Evolutionary conservation across 2,113 vertebrate genomes (phyloP), one percentile per base, ranked within the genome.

Genomic region (Collichthys lucidus): DNA sequence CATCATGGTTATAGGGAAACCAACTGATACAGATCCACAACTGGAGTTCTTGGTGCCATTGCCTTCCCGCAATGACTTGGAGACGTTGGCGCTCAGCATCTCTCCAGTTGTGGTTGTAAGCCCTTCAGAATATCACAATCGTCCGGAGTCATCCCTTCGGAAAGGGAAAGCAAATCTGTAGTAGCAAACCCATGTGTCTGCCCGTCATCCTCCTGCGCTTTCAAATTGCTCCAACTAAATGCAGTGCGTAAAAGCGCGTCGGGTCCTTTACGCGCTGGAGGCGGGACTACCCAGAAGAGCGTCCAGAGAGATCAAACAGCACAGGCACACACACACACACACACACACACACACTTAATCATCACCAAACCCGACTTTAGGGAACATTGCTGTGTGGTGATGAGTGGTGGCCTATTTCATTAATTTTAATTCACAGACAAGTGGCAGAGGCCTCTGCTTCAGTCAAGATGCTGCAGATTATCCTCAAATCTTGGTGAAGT

Each of bases 1-100:
- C 96, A 99, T 96, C 98, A 99, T 99, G 82, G 94, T 95, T 42
- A 99, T 94, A 2, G 98, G 97, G 86, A 96, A 98, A 26, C 91
- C 96, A 52, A 97, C 96, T 0, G 98, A 98, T 26, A 97, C 96
- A 0, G 94, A 95, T 50, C 95, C 66, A 86, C 96, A 96, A 10
- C 73, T 89, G 46, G 80, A 46, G 2, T 73, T 91, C 4, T 79
- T 67, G 69, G 83, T 76, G 14, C 2, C 56, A 74, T 92, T 94
- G 70, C 82, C 44, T 62, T 93, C 93, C 79, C 66, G 90, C 79
- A 73, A 24, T 17, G 80, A 69, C 50, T 80, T 90, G 61, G 93
- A 93, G 14, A 83, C 24, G 88, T 94, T 95, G n/a, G 86, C 63
- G 44, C 52, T 79, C 90, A 89, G 82, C 94, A 95, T 94, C 35